Percentiles rank a stretch among this genome's conserved stretches.
phyloP scores from a whole-genome alignment of 2,113 vertebrate genomes.

The Leucoraja erinaceus region DNA sequence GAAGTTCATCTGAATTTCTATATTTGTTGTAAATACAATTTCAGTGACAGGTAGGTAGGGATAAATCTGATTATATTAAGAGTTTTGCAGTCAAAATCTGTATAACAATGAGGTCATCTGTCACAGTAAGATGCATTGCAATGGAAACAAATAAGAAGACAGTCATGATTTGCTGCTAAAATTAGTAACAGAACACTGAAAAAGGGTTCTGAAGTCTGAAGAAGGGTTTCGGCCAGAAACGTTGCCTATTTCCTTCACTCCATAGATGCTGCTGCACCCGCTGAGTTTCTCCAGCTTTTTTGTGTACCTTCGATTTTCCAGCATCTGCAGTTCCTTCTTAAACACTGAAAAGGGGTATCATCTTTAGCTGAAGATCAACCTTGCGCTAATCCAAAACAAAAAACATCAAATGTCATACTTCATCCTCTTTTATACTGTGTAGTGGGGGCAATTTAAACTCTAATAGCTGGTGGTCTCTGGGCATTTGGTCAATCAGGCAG shows the following conservation, averaged over 20 bases:
- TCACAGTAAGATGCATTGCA: not conserved
- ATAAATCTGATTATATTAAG: not conserved
- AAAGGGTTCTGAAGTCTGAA: no score
- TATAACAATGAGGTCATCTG: not conserved
- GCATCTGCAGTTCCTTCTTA: no score
- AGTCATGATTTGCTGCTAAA: not conserved
- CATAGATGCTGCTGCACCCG: no score
- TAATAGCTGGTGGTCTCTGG: not conserved
- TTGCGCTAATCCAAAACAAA: not conserved
- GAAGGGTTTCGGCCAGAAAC: no score
- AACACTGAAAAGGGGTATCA: no score
- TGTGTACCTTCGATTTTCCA: no score
- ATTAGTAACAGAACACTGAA: no score
- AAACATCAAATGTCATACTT: not conserved
- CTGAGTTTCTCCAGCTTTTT: no score
- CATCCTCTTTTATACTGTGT: not conserved
- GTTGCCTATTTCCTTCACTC: no score
- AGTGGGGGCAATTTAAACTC: not conserved
- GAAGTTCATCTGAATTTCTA: constrained; percentile 7
- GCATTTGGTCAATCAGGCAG: no score
- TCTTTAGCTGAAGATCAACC: no score
- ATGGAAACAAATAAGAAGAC: constrained; percentile 1
- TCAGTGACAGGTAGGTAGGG: not conserved
- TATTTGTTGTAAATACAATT: not conserved
- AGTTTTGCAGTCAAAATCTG: not conserved